Evolutionary conservation across 2,888 invertebrate species (phyloP).

Genomic region (Acrocera orbiculus): DNA sequence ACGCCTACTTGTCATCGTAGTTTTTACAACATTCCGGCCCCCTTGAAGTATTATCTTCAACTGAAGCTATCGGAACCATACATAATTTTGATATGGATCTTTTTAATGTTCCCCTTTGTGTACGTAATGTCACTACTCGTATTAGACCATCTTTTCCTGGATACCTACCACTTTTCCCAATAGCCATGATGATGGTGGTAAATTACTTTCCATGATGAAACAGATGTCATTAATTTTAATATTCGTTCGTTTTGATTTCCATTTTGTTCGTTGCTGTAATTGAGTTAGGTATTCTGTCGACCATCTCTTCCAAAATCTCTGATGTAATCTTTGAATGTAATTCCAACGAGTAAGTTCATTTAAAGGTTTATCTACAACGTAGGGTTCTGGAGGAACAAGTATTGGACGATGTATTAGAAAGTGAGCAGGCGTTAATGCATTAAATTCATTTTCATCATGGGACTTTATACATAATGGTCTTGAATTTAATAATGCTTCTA

Average conservation of each 20-base stretch:
- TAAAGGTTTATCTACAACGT: background rate
- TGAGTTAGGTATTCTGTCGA: constrained; percentile 13
- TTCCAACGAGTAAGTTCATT: constrained; percentile 14
- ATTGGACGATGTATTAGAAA: constrained; percentile 7
- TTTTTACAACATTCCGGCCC: too few relatives aligned
- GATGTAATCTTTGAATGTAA: constrained; percentile 12
- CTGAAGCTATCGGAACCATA: too few relatives aligned
- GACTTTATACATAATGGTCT: constrained; percentile 13
- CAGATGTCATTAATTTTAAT: background rate
- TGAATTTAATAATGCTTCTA: constrained; percentile 18
- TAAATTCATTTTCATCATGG: constrained; percentile 8
- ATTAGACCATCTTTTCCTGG: too few relatives aligned
- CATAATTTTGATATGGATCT: too few relatives aligned
- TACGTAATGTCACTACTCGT: too few relatives aligned
- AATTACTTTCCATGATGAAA: background rate
- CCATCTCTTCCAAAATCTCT: constrained; percentile 16
- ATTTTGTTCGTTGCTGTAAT: constrained; percentile 15
- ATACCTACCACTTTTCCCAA: background rate
- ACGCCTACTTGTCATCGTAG: too few relatives aligned
- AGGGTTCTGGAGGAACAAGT: constrained; percentile 8
- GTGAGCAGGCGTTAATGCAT: constrained; percentile 9
- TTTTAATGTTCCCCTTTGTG: too few relatives aligned
- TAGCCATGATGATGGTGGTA: background rate
- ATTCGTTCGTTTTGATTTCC: constrained; percentile 11
- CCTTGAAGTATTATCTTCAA: too few relatives aligned